Base-by-base conservation (phyloP, 1,140 invertebrate genomes). In the Nasonia vitripennis region DNA sequence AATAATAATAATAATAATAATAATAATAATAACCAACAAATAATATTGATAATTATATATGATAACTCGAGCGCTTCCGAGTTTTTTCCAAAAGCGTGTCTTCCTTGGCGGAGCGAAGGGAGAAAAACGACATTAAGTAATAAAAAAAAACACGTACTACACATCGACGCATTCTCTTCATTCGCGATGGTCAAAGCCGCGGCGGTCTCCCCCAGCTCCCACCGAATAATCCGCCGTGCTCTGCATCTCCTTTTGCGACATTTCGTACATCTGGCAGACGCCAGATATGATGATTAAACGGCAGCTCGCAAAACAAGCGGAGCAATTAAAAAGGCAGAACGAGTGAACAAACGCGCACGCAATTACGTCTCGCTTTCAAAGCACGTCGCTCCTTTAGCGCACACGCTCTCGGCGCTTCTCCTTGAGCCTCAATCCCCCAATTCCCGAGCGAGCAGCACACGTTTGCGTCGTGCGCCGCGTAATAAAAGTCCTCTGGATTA, bases 91-190 rank as follows among this genome's bases (percentile, higher is more conserved):
- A 75, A 78, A 78, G n/a, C 14, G 48, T 74, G 78, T 79, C 68
- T 84, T 84, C 68, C 77, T 79, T 73, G 31, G 20, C 31, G 48
- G 48, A 87, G 51, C 85, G 74, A 86, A 82, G 81, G 78, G 68
- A 83, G 48, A 75, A 77, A 87, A 87, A 88, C 85, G 86, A 88
- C 88, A 86, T 87, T 88, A 87, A 86, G 87, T 87, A 88, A 81
- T 55, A 74, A 74, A 74, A 80, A n/a, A 34, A 34, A 67, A 78
- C 23, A 48, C 45, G 17, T 48, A 78, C 27, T 37, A 79, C 31
- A 62, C 78, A 62, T 79, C 78, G 78, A 79, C 31, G 78, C 37
- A 80, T 70, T 70, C 70, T 80, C 78, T 80, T 70, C 34, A 41
- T 45, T 80, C 62, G 62, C 20, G 78, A 78, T 62, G 48, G 51